phyloP scores from a whole-genome alignment of 2,888 invertebrate species.

The Amphimallon solstitiale region DNA sequence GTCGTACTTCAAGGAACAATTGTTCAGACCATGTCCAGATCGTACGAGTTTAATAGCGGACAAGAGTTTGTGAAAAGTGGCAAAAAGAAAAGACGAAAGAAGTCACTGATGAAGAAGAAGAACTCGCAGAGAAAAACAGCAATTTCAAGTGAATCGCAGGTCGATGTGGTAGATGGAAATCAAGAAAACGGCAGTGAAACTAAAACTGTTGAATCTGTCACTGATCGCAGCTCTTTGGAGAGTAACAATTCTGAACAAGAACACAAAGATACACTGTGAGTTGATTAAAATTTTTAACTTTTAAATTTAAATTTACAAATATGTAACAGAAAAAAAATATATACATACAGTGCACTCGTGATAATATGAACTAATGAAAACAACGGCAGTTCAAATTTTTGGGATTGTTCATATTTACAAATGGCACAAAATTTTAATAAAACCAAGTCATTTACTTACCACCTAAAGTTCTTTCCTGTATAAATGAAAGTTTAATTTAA shows the following conservation, averaged over 20 bases:
- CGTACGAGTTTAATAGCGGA: slow-evolving; percentile 5
- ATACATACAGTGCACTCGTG: too few species aligned
- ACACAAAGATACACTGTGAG: slow-evolving; percentile 60
- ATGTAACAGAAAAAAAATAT: too few species aligned
- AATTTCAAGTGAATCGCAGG: slow-evolving; percentile 22
- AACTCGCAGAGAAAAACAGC: slow-evolving; percentile 75
- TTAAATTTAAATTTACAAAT: not conserved
- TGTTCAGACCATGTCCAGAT: not conserved
- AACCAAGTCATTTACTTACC: too few species aligned
- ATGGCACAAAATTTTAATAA: too few species aligned
- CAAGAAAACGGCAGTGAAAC: slow-evolving; percentile 63
- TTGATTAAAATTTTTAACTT: slow-evolving; percentile 43
- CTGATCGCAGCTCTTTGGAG: slow-evolving; percentile 61
- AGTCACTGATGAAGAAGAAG: slow-evolving; percentile 82
- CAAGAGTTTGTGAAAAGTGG: slow-evolving; percentile 63
- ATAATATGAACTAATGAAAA: too few species aligned
- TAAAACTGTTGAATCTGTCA: slow-evolving; percentile 55
- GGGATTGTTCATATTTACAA: too few species aligned
- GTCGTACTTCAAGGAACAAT: slow-evolving; percentile 12
- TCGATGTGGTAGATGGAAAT: slow-evolving; percentile 26
- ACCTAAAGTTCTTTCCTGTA: too few species aligned
- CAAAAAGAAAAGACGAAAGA: slow-evolving; percentile 83
- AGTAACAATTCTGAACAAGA: slow-evolving; percentile 61
- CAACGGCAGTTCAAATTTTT: too few species aligned
- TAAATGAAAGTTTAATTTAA: too few species aligned